A percentile compares a stretch with the other conserved stretches of the same genome.
Conservation (phyloP, 2,888 invertebrate genomes). For the Xestia ashworthii region DNA sequence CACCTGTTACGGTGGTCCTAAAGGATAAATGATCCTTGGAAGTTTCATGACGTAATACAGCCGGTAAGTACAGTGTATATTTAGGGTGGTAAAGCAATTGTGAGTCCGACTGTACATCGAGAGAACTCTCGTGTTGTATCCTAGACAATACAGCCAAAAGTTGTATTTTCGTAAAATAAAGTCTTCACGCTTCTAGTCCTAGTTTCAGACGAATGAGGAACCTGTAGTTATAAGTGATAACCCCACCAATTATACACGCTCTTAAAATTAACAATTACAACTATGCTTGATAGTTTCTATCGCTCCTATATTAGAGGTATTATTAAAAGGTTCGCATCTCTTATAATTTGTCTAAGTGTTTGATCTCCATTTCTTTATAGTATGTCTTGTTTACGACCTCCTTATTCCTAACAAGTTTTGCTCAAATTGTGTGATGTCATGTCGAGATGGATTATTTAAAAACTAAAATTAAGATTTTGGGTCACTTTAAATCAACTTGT, state of each 20-base stretch:
- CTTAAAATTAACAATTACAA: slow-evolving; percentile 40
- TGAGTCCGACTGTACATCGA: not conserved
- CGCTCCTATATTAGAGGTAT: slow-evolving; percentile 42
- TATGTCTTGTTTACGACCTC: slow-evolving; percentile 20
- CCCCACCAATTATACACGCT: slow-evolving; percentile 59
- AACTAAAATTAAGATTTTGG: slow-evolving; percentile 19
- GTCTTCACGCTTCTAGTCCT: slow-evolving; percentile 61
- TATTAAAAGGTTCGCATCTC: slow-evolving; percentile 20
- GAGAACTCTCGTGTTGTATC: not conserved
- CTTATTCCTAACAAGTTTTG: slow-evolving; percentile 53
- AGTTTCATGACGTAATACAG: not conserved
- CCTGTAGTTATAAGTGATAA: slow-evolving; percentile 50
- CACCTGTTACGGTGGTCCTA: not conserved
- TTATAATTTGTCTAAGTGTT: slow-evolving; percentile 28
- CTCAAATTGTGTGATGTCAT: slow-evolving; percentile 73
- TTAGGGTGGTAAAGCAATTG: not conserved
- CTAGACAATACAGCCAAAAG: slow-evolving; percentile 10
- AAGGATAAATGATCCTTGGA: not conserved
- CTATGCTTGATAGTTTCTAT: slow-evolving; percentile 52
- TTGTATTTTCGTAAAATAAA: slow-evolving; percentile 36
- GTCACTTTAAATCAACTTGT: slow-evolving; percentile 11
- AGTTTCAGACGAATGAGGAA: slow-evolving; percentile 53
- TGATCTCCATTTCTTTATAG: slow-evolving; percentile 43
- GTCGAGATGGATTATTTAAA: slow-evolving; percentile 54
- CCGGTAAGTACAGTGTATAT: not conserved